Conservation (phyloP, 1,140 invertebrate genomes). For the Bombus difficillimus region DNA sequence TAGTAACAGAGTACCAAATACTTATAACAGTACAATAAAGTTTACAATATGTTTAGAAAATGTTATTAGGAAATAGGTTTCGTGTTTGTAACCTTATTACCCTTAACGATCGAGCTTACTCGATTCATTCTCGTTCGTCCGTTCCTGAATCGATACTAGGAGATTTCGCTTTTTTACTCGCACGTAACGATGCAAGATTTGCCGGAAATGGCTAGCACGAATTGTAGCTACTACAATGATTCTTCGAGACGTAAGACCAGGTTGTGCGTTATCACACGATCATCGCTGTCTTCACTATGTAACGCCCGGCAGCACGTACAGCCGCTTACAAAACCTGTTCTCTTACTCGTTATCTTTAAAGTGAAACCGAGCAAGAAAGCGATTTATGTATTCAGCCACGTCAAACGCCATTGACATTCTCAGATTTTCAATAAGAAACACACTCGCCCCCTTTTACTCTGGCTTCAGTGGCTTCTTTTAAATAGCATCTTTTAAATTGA, state of each 20-base stretch:
- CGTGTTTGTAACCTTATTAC: neutral
- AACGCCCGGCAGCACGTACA: constrained; percentile 36
- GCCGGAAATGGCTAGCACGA: constrained; percentile 31
- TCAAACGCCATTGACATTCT: constrained; percentile 23
- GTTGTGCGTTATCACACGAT: constrained; percentile 38
- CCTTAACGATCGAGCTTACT: neutral
- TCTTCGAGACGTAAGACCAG: constrained; percentile 20
- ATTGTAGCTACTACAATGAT: neutral
- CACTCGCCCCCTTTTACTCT: neutral
- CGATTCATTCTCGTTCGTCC: neutral
- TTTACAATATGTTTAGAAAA: too few relatives aligned
- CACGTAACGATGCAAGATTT: neutral
- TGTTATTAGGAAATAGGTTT: neutral
- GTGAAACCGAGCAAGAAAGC: constrained; percentile 31
- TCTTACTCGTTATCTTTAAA: constrained; percentile 31
- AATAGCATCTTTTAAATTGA: neutral
- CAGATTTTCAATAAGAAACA: constrained; percentile 24
- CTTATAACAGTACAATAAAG: too few relatives aligned
- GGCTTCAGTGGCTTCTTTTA: neutral
- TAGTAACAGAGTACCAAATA: too few relatives aligned
- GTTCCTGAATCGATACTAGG: neutral
- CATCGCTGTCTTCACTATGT: constrained; percentile 43
- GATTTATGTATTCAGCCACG: constrained; percentile 35
- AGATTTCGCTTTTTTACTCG: neutral
- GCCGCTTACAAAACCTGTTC: constrained; percentile 50